A percentile compares a stretch with the other conserved stretches of the same genome.
Conservation (phyloP, 1,140 invertebrate genomes). For the Hycleus phaleratus region DNA sequence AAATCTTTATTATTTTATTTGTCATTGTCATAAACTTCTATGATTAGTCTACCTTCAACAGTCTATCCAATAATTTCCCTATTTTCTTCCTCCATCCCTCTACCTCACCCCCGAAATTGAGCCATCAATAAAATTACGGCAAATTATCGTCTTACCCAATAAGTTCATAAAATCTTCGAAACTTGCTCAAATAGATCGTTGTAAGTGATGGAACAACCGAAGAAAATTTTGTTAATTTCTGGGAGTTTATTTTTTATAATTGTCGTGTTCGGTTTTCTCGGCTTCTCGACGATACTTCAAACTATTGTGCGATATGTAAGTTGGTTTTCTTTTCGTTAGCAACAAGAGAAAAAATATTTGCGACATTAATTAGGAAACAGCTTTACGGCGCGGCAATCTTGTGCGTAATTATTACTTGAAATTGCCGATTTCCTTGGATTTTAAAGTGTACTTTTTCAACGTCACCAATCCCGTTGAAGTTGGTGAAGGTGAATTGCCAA, state of each 20-base stretch:
- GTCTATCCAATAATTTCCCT: no score
- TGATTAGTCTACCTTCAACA: no score
- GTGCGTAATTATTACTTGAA: conserved; percentile 45
- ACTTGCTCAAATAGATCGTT: no score
- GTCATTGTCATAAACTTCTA: no score
- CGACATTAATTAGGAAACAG: conserved; percentile 20
- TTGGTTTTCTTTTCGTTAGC: background rate
- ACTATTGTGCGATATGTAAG: conserved; percentile 2
- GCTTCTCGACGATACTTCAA: conserved; percentile 6
- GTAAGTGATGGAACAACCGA: background rate
- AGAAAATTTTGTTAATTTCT: background rate
- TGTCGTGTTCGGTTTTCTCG: conserved; percentile 9
- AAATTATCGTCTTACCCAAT: no score
- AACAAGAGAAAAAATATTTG: background rate
- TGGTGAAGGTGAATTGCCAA: conserved; percentile 40
- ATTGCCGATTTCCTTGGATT: conserved; percentile 47
- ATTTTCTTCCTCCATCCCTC: no score
- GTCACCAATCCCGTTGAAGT: conserved; percentile 59
- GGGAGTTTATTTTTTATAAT: background rate
- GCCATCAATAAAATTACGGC: no score
- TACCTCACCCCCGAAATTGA: no score
- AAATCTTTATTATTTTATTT: no score
- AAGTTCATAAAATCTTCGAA: no score
- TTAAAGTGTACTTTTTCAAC: conserved; percentile 66
- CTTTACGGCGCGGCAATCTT: conserved; percentile 43